These are phyloP conservation scores for Gobionotothen gibberifrons DNA, from an alignment of 2,797 vertebrate genomes.

Conservation along the genomic window DNA sequence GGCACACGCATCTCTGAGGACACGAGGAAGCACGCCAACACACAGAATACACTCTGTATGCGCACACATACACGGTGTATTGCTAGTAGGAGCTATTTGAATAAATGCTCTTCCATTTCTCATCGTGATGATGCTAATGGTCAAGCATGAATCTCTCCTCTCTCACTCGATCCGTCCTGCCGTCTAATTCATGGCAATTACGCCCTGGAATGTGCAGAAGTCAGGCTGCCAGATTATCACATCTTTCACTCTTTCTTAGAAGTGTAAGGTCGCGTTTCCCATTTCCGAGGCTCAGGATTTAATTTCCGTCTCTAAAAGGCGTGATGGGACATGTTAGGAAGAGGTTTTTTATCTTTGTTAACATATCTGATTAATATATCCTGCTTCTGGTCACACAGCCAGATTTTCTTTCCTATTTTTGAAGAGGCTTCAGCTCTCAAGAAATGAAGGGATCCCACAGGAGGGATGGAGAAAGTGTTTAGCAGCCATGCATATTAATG, in stretches of 20 bases:
- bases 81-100: slow-evolving; percentile 17
- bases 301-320: background rate
- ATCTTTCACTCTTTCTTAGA: slow-evolving; percentile 11
- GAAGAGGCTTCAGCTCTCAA: background rate
- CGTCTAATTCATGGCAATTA: slow-evolving; percentile 48
- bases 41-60: background rate
- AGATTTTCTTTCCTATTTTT: slow-evolving; percentile 9
- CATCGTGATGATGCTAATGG: slow-evolving; percentile 31
- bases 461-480: background rate
- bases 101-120: slow-evolving; percentile 25
- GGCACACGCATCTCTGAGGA: slow-evolving; percentile 53
- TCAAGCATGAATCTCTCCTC: slow-evolving; percentile 16
- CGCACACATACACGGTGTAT: slow-evolving; percentile 1
- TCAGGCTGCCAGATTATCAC: slow-evolving; percentile 9
- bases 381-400: background rate
- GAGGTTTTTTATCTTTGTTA: background rate
- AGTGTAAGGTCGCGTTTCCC: slow-evolving; percentile 2
- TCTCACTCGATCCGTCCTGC: slow-evolving; percentile 22
- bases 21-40: slow-evolving; percentile 18
- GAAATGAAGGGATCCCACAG: slow-evolving; percentile 12
- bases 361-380: background rate
- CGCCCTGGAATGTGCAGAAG: slow-evolving; percentile 35
- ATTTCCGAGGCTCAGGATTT: slow-evolving; percentile 5
- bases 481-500: slow-evolving; percentile 1
- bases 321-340: slow-evolving; percentile 8